Conservation (phyloP, 2,888 invertebrate genomes). For the Ellobium chinense region DNA sequence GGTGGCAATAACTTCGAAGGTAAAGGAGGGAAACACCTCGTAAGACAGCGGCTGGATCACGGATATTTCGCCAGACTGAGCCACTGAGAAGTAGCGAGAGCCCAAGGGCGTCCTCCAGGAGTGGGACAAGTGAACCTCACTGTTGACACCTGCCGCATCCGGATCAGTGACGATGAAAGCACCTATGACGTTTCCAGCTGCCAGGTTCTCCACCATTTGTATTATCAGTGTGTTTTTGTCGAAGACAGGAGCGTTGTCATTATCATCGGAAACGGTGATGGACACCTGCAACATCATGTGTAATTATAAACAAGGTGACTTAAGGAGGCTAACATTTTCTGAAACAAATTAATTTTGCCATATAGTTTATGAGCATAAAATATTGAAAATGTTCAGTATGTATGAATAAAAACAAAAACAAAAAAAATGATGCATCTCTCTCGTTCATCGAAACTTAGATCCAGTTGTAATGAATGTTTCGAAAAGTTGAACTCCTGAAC, state of each 20-base stretch:
- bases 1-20: slow-evolving; percentile 17
- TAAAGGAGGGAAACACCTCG: slow-evolving; percentile 6
- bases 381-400: neutral
- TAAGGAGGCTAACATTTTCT: no score
- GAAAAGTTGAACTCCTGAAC: no score
- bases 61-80: neutral
- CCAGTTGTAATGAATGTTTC: no score
- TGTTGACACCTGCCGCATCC: slow-evolving; percentile 13
- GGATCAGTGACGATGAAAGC: slow-evolving; percentile 15
- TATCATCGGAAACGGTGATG: slow-evolving; percentile 53
- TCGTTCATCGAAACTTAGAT: no score
- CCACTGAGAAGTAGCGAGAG: slow-evolving; percentile 17
- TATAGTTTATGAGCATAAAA: neutral
- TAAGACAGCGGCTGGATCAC: neutral
- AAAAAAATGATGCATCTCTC: no score
- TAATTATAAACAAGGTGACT: no score
- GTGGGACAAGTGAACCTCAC: neutral
- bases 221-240: slow-evolving; percentile 33
- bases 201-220: slow-evolving; percentile 7
- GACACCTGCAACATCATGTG: neutral
- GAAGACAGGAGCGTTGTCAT: slow-evolving; percentile 68
- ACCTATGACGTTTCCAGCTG: neutral
- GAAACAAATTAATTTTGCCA: neutral
- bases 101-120: neutral
- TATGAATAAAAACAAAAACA: neutral